Conservation (phyloP, 2,113 vertebrate species). For the Aspidoscelis tigris region DNA sequence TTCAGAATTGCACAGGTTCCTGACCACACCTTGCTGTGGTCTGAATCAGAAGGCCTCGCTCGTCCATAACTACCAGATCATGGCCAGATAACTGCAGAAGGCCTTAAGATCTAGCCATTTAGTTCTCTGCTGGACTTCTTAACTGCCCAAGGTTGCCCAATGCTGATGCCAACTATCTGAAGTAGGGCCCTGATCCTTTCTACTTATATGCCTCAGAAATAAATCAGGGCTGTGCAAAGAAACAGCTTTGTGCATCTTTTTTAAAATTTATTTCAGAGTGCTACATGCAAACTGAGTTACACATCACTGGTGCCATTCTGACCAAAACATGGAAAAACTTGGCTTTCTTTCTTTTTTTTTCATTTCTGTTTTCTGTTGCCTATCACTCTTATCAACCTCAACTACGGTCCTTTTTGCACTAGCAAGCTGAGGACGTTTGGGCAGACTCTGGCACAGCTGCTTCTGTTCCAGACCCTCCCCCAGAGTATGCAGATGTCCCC, state of each 20-base stretch:
- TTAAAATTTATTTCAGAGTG: conserved; percentile 33
- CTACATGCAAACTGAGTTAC: neutral
- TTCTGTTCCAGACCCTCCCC: too few relatives aligned
- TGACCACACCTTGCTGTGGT: too few relatives aligned
- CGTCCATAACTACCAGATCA: too few relatives aligned
- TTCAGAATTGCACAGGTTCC: too few relatives aligned
- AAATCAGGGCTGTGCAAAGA: neutral
- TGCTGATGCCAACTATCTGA: neutral
- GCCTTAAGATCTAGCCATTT: neutral
- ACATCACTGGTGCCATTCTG: conserved; percentile 49
- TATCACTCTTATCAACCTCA: too few relatives aligned
- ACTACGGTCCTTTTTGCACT: too few relatives aligned
- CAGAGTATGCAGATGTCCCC: too few relatives aligned
- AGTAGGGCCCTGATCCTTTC: too few relatives aligned
- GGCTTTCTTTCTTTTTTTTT: neutral
- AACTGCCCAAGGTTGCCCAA: neutral
- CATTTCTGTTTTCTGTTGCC: too few relatives aligned
- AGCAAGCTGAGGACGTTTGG: too few relatives aligned
- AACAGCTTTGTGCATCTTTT: conserved; percentile 12
- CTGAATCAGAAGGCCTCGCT: too few relatives aligned
- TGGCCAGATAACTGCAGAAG: neutral
- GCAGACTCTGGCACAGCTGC: too few relatives aligned
- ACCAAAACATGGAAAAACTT: conserved; percentile 59
- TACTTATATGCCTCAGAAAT: neutral
- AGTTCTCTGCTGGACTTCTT: neutral